These are phyloP conservation scores for Cyclina sinensis DNA, from an alignment of 1,140 invertebrate species.

Conservation along the genomic window DNA sequence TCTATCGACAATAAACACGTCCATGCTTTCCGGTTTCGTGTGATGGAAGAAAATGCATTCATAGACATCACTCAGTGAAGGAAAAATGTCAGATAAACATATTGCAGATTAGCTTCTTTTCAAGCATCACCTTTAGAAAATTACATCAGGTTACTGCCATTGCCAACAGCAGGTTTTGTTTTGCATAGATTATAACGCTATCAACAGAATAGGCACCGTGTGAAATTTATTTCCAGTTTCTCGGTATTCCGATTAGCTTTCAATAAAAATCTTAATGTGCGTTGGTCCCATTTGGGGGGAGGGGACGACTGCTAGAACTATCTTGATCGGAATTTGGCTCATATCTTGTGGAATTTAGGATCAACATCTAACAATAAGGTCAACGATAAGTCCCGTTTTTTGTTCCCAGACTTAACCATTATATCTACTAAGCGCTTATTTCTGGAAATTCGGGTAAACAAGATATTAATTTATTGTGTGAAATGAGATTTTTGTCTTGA, in stretches of 20 bases:
- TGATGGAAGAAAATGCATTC: conserved; percentile 33
- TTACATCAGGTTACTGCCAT: conserved; percentile 19
- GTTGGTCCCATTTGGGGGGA: too few species aligned
- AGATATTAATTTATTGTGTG: too few species aligned
- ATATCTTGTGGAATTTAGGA: too few species aligned
- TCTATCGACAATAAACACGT: conserved; percentile 54
- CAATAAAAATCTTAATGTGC: neutral
- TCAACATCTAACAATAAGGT: too few species aligned
- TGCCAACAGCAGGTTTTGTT: conserved; percentile 9
- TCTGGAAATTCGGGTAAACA: too few species aligned
- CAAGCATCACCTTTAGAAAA: conserved; percentile 15
- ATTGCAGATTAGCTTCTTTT: conserved; percentile 16
- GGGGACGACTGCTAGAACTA: too few species aligned
- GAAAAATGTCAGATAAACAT: conserved; percentile 55
- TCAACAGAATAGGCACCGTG: neutral
- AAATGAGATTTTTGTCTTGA: too few species aligned
- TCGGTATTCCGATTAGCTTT: neutral
- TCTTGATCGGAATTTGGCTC: too few species aligned
- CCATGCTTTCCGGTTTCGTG: conserved; percentile 9
- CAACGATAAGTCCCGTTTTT: too few species aligned
- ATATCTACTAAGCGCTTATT: too few species aligned
- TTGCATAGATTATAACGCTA: conserved; percentile 2
- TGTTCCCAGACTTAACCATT: too few species aligned
- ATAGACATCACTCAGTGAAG: conserved; percentile 29
- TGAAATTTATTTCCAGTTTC: neutral